Base-by-base conservation (phyloP, 2,113 vertebrate species). In the Bubalus kerabau region DNA sequence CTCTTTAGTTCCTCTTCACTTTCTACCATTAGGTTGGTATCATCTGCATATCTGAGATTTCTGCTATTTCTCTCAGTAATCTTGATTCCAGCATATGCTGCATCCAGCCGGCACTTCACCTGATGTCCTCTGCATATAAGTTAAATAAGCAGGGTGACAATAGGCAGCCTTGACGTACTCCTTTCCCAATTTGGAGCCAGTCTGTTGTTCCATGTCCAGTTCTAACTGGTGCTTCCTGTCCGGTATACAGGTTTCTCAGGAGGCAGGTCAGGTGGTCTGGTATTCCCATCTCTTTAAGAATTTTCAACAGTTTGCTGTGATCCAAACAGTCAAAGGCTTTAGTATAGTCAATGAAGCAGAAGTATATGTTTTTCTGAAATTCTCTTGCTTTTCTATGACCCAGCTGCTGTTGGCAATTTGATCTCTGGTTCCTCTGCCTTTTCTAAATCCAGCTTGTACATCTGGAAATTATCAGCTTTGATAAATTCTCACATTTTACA, bases 71-170 rank as follows among this genome's bases (percentile, higher is more conserved):
- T 71, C 9, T 17, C 17, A 0, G 36, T 8, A 71, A 5, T 71
- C 67, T 71, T 71, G 67, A 71, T 40, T 71, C 4, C 67, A 71
- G 67, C 19, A 12, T 40, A 40, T 36, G n/a, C 19, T 40, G 8
- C n/a, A 12, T 71, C 67, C n/a, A 71, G 10, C 67, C 1, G 19
- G 10, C n/a, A 40, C 36, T 71, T 71, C 4, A 0, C n/a, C 9
- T 2, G 5, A 23, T 36, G n/a, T 71, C 36, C n/a, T 12, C n/a
- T 40, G 19, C 10, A 36, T 36, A 12, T 71, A 71, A 36, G n/a
- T 71, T 71, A 71, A 71, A 36, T 71, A 71, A 71, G 9, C 5
- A 71, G 9, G 67, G 19, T 71, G n/a, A 71, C n/a, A 71, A 5
- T 71, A 40, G 6, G 19, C 4, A 71, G 67, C 19, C 67, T 36